Percentiles rank a stretch among this genome's conserved stretches.
Conservation (phyloP, 2,113 vertebrate species). For the Hippopotamus amphibius region DNA sequence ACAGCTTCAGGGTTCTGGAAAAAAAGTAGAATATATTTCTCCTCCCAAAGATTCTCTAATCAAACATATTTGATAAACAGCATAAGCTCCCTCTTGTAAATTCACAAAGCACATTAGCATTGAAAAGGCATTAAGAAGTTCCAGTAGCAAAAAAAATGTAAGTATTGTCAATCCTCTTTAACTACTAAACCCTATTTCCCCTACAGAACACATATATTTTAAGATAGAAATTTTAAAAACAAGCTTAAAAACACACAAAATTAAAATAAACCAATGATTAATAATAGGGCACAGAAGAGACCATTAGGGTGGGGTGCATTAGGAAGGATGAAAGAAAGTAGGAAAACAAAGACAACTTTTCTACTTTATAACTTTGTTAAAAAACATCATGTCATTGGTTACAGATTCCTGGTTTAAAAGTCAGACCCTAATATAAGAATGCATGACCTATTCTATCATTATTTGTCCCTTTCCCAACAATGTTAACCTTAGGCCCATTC, state of each 20-base stretch:
- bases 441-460: neutral
- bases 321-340: slow-evolving; percentile 3
- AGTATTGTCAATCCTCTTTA: slow-evolving; percentile 49
- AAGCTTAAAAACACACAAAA: slow-evolving; percentile 37
- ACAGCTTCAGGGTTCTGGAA: neutral
- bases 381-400: slow-evolving; percentile 23
- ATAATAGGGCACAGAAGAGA: slow-evolving; percentile 40
- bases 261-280: slow-evolving; percentile 57
- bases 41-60: neutral
- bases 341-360: slow-evolving; percentile 41
- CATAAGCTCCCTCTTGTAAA: neutral
- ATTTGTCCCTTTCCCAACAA: slow-evolving; percentile 31
- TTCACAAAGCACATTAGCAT: neutral
- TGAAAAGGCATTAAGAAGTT: slow-evolving; percentile 14
- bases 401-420: neutral
- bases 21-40: slow-evolving; percentile 35
- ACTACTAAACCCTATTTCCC: neutral
- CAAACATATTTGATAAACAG: slow-evolving; percentile 33
- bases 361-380: neutral
- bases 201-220: slow-evolving; percentile 20
- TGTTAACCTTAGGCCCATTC: neutral
- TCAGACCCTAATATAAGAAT: neutral
- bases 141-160: neutral
- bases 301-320: neutral
- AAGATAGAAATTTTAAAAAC: neutral